Conservation (phyloP, 2,888 invertebrate genomes). For the Carcina quercana region DNA sequence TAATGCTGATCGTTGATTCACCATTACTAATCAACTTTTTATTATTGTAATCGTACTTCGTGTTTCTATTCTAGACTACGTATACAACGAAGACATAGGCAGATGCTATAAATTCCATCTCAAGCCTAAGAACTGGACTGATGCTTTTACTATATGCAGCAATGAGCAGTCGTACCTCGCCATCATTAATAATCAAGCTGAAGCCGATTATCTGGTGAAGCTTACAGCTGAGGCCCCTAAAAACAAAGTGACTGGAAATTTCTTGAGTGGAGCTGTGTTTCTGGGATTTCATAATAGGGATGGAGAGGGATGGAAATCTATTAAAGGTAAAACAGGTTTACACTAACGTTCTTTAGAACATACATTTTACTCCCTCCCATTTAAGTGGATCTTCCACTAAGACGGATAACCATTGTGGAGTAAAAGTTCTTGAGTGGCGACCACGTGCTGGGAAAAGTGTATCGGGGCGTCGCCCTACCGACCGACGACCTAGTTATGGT, state of each 20-base stretch:
- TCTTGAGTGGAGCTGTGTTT: conserved; percentile 13
- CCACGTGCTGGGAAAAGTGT: too few relatives aligned
- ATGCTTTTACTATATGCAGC: conserved; percentile 39
- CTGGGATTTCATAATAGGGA: conserved; percentile 22
- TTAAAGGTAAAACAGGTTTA: conserved; percentile 43
- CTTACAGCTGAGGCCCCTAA: conserved; percentile 31
- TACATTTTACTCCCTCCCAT: too few relatives aligned
- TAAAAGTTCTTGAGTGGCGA: too few relatives aligned
- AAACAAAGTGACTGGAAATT: conserved; percentile 26
- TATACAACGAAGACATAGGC: conserved; percentile 26
- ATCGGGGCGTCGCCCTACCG: too few relatives aligned
- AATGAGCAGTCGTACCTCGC: conserved; percentile 46
- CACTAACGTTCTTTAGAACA: too few relatives aligned
- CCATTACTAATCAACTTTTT: too few relatives aligned
- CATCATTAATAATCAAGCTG: conserved; percentile 37
- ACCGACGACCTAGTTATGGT: too few relatives aligned
- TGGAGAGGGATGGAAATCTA: conserved; percentile 31
- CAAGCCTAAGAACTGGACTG: conserved; percentile 40
- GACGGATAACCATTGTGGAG: too few relatives aligned
- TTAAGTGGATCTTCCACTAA: too few relatives aligned
- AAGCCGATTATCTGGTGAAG: conserved; percentile 32
- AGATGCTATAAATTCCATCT: conserved; percentile 53
- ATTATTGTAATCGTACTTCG: background rate
- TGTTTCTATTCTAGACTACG: conserved; percentile 34
- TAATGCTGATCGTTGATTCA: too few relatives aligned